Evolutionary conservation across 2,797 vertebrate species (phyloP).

Genomic region (Anas georgica): DNA sequence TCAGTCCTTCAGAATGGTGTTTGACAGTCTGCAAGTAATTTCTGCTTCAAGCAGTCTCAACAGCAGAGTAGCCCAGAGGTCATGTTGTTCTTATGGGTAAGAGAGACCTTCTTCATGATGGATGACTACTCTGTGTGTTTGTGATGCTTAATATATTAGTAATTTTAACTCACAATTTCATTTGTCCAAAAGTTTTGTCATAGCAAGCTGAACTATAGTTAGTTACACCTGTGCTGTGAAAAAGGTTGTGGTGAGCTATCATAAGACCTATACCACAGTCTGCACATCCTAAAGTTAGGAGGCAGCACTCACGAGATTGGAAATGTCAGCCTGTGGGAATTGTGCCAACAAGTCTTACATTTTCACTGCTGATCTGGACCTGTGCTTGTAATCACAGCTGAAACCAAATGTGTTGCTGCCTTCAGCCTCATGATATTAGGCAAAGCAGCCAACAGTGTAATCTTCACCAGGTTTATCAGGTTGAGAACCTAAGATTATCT

Average conservation of each 20-base stretch:
- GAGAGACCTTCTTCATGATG: conserved; percentile 20
- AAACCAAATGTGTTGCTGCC: background rate
- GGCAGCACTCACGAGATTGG: background rate
- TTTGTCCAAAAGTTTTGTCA: background rate
- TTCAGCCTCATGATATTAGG: fast-evolving
- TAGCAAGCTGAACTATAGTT: background rate
- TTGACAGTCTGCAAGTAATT: conserved; percentile 52
- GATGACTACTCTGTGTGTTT: background rate
- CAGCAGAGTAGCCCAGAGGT: conserved; percentile 42
- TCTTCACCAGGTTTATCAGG: background rate
- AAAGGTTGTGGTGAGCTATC: background rate
- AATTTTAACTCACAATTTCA: background rate
- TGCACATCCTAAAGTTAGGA: background rate
- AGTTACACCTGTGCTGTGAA: background rate
- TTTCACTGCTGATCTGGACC: background rate
- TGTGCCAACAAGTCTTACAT: background rate
- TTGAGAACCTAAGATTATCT: background rate
- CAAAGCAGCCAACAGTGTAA: background rate
- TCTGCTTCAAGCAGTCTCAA: conserved; percentile 44
- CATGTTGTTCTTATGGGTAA: background rate
- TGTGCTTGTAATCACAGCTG: background rate
- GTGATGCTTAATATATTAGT: background rate
- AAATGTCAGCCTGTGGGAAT: background rate
- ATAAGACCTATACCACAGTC: background rate
- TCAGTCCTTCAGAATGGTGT: conserved; percentile 21